Conservation (phyloP, 2,113 vertebrate species). For the Nycticorax nycticorax region DNA sequence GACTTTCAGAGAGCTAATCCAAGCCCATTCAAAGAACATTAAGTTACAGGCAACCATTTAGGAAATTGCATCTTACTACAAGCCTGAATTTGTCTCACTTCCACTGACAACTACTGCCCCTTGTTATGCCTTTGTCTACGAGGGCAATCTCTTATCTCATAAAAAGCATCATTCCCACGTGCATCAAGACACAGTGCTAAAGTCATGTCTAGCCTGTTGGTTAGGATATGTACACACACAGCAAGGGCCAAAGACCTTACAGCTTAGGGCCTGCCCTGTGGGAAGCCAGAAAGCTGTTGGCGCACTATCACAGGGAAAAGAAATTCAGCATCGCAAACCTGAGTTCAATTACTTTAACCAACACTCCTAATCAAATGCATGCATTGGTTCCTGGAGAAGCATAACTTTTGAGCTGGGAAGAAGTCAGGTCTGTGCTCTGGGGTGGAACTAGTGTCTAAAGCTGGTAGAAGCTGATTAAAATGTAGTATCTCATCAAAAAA, state of each 20-base stretch:
- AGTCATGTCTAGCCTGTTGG: neutral
- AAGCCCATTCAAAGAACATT: neutral
- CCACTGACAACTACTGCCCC: neutral
- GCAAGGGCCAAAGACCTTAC: neutral
- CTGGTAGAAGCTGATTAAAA: neutral
- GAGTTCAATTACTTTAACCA: neutral
- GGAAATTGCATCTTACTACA: neutral
- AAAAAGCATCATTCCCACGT: rapidly evolving
- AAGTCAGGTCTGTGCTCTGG: neutral
- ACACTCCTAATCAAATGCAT: neutral
- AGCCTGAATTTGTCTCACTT: neutral
- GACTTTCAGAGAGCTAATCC: neutral
- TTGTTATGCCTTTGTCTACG: neutral
- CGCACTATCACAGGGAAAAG: neutral
- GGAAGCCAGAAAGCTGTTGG: neutral
- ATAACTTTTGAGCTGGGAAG: neutral
- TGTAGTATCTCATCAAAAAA: neutral
- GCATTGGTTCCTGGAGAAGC: neutral
- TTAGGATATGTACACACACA: neutral
- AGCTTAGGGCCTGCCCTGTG: neutral
- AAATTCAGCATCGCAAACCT: neutral
- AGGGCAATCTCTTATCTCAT: neutral
- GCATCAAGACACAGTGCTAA: neutral
- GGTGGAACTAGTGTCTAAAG: neutral
- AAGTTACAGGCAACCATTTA: neutral